Evolutionary conservation across 2,888 invertebrate species (phyloP), one percentile per base, ranked within the genome.

Genomic region (Acanthosepion lycidas): DNA sequence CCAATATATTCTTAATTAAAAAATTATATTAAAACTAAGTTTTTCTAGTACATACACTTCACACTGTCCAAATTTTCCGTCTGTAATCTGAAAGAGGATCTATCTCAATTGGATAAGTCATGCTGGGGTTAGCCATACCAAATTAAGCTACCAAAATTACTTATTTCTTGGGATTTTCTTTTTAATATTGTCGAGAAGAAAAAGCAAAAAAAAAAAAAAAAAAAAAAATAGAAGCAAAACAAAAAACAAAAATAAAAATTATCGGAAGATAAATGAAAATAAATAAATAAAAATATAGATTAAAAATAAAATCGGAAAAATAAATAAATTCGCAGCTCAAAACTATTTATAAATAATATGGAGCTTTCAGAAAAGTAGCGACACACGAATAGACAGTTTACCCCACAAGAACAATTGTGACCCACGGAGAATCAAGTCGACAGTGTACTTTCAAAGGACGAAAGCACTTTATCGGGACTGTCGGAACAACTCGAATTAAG

Each of bases 1-100:
- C n/a, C 18, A n/a, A 78, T 78, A n/a, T 78, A 78, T n/a, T 78
- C 78, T 78, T 78, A 78, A 78, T 78, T 78, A 78, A 78, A 78
- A 78, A n/a, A 78, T 78, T 78, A 78, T 78, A 78, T 78, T 78
- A 78, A 78, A 33, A 78, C 78, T 78, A 78, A 78, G n/a, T 12
- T 33, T 15, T n/a, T n/a, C n/a, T n/a, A 15, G 78, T 78, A 15
- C 23, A n/a, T n/a, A 15, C 15, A 78, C n/a, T 78, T 78, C 78
- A 78, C 78, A n/a, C n/a, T 33, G 18, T 78, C 26, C n/a, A 78
- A 78, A 33, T 12, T 33, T 78, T 18, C 78, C 23, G 5, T 78
- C 78, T 78, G 9, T 78, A 12, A 78, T 78, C n/a, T 33, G n/a
- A n/a, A 78, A 78, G n/a, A 15, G n/a, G n/a, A n/a, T 20, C 15